These are phyloP conservation scores for Glossosoma conforme DNA, from an alignment of 1,140 invertebrate species.

Conservation along the genomic window DNA sequence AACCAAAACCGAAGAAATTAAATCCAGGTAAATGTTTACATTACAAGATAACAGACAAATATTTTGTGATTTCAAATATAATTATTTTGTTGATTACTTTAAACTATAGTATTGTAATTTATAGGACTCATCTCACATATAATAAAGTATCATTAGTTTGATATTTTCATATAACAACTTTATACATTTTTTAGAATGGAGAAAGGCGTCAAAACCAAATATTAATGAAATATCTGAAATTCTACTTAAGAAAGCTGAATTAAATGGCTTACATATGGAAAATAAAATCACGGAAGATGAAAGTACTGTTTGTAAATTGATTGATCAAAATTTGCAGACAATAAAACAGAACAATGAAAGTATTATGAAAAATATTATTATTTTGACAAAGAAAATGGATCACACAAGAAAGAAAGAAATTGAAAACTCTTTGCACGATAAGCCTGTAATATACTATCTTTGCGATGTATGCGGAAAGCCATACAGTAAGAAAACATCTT, in stretches of 20 bases:
- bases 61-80: no score
- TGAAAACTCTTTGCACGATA: conserved; percentile 10
- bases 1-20: no score
- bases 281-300: neutral
- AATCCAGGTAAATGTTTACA: no score
- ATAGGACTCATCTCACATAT: no score
- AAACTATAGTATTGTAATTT: no score
- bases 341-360: conserved; percentile 45
- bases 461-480: conserved; percentile 33
- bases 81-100: no score
- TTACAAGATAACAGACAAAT: no score
- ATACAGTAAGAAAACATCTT: conserved; percentile 37
- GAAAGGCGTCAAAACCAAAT: conserved; percentile 8
- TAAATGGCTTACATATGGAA: neutral
- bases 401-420: conserved; percentile 45
- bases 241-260: conserved; percentile 14
- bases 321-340: conserved; percentile 44
- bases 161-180: no score
- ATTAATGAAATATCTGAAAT: conserved; percentile 20
- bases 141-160: no score
- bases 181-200: no score
- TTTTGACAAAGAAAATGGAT: conserved; percentile 42
- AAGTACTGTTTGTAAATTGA: conserved; percentile 29
- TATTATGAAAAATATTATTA: conserved; percentile 47
- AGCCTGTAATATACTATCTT: neutral